These are phyloP conservation scores for Streblospio benedicti DNA, from an alignment of 1,140 invertebrate species.

Conservation along the genomic window DNA sequence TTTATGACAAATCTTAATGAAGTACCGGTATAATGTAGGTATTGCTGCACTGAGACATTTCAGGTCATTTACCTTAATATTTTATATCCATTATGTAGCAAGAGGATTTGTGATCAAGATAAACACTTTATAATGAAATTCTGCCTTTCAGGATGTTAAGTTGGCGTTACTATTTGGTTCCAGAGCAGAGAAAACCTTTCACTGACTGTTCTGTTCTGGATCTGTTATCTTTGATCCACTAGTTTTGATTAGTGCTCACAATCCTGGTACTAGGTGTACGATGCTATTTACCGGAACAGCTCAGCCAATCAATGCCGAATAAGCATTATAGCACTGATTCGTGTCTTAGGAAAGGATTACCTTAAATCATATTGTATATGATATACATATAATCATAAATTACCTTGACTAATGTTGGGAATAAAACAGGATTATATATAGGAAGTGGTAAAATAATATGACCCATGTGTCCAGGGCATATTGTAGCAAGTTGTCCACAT, in stretches of 20 bases:
- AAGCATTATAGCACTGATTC: neutral
- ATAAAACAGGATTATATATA: slow-evolving; percentile 85
- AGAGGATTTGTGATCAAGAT: neutral
- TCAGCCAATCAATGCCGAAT: neutral
- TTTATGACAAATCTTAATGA: neutral
- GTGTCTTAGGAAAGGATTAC: neutral
- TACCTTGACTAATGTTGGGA: slow-evolving; percentile 63
- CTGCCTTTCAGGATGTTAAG: no score
- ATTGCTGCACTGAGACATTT: neutral
- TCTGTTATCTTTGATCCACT: no score
- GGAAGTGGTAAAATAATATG: slow-evolving; percentile 86
- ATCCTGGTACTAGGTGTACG: neutral
- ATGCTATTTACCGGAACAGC: neutral
- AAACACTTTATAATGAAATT: neutral
- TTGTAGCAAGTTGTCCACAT: slow-evolving; percentile 59
- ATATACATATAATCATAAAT: slow-evolving; percentile 1
- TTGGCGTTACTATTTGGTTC: no score
- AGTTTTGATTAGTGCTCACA: no score
- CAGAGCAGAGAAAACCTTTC: no score
- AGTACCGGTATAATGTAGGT: neutral
- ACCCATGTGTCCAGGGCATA: slow-evolving; percentile 89
- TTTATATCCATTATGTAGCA: neutral
- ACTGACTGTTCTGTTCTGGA: no score
- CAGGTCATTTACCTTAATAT: neutral
- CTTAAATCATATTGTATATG: neutral